Base-by-base conservation (phyloP, 1,140 invertebrate genomes). In the Trissolcus basalis region DNA sequence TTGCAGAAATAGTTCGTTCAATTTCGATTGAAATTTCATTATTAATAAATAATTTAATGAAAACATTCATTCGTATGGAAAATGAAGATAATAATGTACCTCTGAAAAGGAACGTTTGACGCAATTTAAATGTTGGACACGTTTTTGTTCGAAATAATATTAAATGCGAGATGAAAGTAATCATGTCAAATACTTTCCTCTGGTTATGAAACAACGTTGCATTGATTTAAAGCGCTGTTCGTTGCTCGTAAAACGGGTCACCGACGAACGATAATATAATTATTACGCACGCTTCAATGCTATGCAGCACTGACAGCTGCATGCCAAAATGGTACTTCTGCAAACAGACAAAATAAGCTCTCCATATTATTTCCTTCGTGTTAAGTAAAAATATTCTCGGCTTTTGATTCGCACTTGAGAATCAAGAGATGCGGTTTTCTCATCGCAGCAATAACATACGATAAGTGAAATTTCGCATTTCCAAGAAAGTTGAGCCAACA, bases 181-280 rank as follows among this genome's bases (percentile, higher is more conserved):
- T 6, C 19, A 27, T 27, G 16, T 35, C 33, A 39, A 27, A 55
- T 48, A 61, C 43, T 10, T 65, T 59, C 64, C 33, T 51, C 64
- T 14, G 54, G 36, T 73, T 48, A 73, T 60, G 54, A n/a, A n/a
- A n/a, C 36, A 73, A 73, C 44, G 19, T 15, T 53, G 49, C 60
- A 73, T 73, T 65, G 70, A 73, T 60, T 65, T 54, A 54, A 60
- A 60, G 48, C 27, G 41, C 16, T 49, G 49, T 65, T 60, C 51
- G 43, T 65, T 65, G 48, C 50, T 48, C 39, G 36, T n/a, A 36
- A 73, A 73, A 65, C 61, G 49, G 70, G 70, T 60, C 60, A 65
- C 61, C 49, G 41, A 44, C 61, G 14, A 65, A 39, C 35, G 60
- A 60, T 60, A 27, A 27, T 27, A 27, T 27, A 72, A 73, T 65